Conservation (phyloP, 2,888 invertebrate species). For the Papilio gigon region DNA sequence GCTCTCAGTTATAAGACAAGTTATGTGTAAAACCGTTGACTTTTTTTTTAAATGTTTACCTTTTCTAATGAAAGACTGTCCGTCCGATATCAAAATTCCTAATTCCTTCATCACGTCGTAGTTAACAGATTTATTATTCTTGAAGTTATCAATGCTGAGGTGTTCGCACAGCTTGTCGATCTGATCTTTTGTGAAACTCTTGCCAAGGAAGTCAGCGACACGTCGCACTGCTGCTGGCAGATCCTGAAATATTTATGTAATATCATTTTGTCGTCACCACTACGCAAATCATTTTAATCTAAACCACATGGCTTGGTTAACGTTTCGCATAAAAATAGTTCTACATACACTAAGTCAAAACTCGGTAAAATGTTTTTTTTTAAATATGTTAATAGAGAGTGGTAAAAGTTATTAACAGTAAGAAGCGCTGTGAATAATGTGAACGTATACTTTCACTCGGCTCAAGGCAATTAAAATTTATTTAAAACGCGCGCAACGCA, state of each 20-base stretch:
- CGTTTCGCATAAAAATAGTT: no score
- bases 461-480: slow-evolving; percentile 7
- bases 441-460: not conserved
- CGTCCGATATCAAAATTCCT: slow-evolving; percentile 82
- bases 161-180: slow-evolving; percentile 85
- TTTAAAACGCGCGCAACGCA: not conserved
- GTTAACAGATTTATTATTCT: slow-evolving; percentile 72
- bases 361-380: no score
- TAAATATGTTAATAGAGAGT: no score
- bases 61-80: slow-evolving; percentile 85
- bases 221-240: slow-evolving; percentile 81
- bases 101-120: slow-evolving; percentile 84
- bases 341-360: no score
- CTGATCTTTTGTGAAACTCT: slow-evolving; percentile 81
- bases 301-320: no score
- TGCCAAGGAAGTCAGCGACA: slow-evolving; percentile 84
- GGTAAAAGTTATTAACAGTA: no score
- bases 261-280: no score
- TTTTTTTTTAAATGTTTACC: slow-evolving; percentile 60
- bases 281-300: no score
- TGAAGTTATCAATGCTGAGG: slow-evolving; percentile 91
- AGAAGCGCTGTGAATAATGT: not conserved
- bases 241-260: slow-evolving; percentile 73
- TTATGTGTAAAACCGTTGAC: no score
- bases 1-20: no score